These are phyloP conservation scores for Micrastur ruficollis DNA, from an alignment of 2,797 vertebrate species.

Conservation along the genomic window DNA sequence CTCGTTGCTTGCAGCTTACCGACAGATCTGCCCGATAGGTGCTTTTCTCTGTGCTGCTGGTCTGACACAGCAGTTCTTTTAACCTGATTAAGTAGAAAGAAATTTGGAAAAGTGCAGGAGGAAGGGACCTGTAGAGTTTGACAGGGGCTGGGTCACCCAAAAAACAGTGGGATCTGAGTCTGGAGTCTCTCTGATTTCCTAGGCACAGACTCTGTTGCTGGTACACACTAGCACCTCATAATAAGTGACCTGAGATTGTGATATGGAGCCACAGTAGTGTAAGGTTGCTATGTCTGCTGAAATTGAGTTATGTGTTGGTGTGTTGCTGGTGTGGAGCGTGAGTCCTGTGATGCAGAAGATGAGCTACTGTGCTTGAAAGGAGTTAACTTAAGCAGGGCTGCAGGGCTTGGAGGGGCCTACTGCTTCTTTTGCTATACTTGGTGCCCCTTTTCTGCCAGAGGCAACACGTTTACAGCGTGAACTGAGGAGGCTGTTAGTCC, in stretches of 20 bases:
- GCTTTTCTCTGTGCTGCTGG: not conserved
- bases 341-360: not conserved
- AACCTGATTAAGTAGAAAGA: not conserved
- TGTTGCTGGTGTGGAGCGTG: not conserved
- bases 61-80: not conserved
- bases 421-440: not conserved
- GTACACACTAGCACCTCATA: not conserved
- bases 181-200: not conserved
- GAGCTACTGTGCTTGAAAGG: not conserved
- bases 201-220: not conserved
- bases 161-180: not conserved
- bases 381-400: not conserved
- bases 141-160: not conserved
- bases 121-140: not conserved
- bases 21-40: not conserved
- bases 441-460: not conserved
- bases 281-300: not conserved
- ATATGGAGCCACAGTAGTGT: not conserved
- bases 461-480: not conserved
- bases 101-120: not conserved
- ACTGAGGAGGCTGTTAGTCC: not conserved
- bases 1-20: not conserved
- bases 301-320: too few species aligned
- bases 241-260: not conserved
- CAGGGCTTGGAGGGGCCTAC: not conserved